Evolutionary conservation across 2,797 vertebrate species (phyloP).

Genomic region (Anas flavirostris): DNA sequence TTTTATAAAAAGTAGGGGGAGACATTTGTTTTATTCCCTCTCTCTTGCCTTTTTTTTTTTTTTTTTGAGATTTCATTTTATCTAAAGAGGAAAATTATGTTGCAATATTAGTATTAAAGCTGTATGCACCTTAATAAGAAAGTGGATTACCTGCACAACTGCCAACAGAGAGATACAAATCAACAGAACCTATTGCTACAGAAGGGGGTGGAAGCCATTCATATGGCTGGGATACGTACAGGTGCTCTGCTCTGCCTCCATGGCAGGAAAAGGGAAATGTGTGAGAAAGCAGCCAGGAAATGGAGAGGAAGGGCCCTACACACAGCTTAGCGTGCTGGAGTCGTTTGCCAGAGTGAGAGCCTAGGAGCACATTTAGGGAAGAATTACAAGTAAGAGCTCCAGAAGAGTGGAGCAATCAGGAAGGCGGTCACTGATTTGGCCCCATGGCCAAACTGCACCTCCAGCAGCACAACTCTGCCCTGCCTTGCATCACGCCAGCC

Average conservation of each 20-base stretch:
- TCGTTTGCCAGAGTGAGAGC: not conserved
- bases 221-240: not conserved
- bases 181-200: not conserved
- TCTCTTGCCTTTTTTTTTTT: not conserved
- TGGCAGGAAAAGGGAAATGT: not conserved
- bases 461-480: not conserved
- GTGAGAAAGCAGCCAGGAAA: not conserved
- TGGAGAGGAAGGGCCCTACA: not conserved
- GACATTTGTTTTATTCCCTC: not conserved
- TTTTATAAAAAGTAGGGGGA: not conserved
- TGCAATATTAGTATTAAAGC: not conserved
- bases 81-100: not conserved
- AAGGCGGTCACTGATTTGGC: not conserved
- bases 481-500: not conserved
- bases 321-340: not conserved
- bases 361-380: not conserved
- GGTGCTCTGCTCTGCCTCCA: not conserved
- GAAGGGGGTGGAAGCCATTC: not conserved
- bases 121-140: not conserved
- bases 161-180: not conserved
- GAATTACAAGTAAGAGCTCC: accelerated
- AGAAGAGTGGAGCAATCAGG: not conserved
- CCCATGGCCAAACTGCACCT: accelerated
- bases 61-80: not conserved
- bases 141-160: not conserved